Percentiles rank a stretch among this genome's conserved stretches.
phyloP scores from a whole-genome alignment of 1,140 invertebrate genomes.

The Eupristina koningsbergeri region DNA sequence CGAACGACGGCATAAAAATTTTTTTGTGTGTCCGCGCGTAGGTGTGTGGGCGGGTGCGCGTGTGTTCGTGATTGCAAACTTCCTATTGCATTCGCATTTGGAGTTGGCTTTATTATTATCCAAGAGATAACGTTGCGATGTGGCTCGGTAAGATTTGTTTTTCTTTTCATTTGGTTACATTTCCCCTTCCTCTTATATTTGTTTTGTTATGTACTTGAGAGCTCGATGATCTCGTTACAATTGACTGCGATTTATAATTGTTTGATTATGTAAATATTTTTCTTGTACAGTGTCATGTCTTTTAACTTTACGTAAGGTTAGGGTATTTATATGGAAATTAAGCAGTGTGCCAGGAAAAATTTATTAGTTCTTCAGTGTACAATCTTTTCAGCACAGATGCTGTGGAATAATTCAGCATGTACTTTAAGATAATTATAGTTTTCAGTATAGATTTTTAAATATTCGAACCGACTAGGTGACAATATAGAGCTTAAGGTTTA shows the following conservation, averaged over 20 bases:
- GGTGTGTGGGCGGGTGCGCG: constrained; percentile 49
- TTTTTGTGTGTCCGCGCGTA: constrained; percentile 3
- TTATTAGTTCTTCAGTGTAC: background rate
- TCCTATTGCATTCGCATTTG: constrained; percentile 9
- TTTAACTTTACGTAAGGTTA: constrained; percentile 11
- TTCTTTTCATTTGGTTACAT: constrained; percentile 1
- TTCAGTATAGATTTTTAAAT: background rate
- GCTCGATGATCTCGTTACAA: constrained; percentile 7
- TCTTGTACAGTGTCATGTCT: background rate
- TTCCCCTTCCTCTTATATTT: background rate
- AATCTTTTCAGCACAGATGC: background rate
- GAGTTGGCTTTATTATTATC: constrained; percentile 13
- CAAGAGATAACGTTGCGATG: constrained; percentile 3
- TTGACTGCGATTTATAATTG: constrained; percentile 1
- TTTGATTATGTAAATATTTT: constrained; percentile 40
- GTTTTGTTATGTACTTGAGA: constrained; percentile 13
- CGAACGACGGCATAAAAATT: background rate
- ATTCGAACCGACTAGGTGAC: background rate
- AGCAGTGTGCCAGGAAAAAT: background rate
- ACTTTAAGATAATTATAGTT: background rate
- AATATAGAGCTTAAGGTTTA: too few relatives aligned
- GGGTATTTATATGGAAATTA: constrained; percentile 1
- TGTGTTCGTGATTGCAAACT: constrained; percentile 51
- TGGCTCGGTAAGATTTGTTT: constrained; percentile 6
- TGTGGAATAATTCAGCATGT: background rate